Conservation (phyloP, 2,113 vertebrate genomes). For the Gnathonemus longibarbis region DNA sequence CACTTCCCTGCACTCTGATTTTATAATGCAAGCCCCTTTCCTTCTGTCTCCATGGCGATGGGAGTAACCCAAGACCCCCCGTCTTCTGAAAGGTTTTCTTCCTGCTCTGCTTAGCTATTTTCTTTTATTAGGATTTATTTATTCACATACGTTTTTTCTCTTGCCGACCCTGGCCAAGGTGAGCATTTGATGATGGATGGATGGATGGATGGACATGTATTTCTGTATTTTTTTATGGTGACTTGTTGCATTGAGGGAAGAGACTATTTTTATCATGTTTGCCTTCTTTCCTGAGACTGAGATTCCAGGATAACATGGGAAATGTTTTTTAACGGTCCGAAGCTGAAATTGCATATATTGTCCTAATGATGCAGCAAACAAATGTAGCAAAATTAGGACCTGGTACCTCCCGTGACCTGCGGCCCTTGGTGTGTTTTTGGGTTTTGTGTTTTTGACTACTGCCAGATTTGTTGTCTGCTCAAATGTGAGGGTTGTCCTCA, state of each 20-base stretch:
- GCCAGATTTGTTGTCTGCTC: background rate
- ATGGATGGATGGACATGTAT: background rate
- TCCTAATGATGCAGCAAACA: background rate
- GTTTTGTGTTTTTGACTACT: background rate
- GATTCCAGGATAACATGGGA: background rate
- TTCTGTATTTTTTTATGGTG: background rate
- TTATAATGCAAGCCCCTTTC: background rate
- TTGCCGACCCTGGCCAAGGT: background rate
- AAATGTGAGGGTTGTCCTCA: background rate
- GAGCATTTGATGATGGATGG: background rate
- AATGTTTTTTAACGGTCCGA: background rate
- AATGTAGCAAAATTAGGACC: background rate
- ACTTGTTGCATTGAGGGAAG: background rate
- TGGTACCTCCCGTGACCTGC: background rate
- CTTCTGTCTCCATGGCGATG: conserved; percentile 30
- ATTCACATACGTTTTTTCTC: background rate
- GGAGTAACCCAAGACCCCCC: conserved; percentile 6
- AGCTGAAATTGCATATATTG: background rate
- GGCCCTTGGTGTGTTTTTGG: background rate
- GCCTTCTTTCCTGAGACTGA: background rate
- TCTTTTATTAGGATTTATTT: background rate
- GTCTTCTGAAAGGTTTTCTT: conserved; percentile 22
- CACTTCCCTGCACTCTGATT: background rate
- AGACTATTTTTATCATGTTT: background rate
- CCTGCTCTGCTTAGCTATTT: conserved; percentile 24